These are phyloP conservation scores for Phalanger gymnotis DNA, from an alignment of 2,797 vertebrate species.

Conservation along the genomic window DNA sequence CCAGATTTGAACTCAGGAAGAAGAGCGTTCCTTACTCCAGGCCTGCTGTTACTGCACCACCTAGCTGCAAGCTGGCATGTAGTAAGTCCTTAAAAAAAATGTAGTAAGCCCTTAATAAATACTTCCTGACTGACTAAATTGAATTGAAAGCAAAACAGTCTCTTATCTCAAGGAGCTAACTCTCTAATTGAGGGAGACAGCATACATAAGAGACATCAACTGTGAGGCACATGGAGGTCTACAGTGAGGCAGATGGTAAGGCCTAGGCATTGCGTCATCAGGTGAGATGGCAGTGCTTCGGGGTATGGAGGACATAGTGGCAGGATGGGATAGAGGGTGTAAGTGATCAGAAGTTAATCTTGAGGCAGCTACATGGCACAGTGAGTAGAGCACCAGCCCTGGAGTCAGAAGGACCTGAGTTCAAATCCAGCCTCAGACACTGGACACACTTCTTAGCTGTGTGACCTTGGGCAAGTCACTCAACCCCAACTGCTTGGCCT, in stretches of 20 bases:
- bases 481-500: too few species aligned
- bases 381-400: too few species aligned
- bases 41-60: background rate
- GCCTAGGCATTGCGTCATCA: background rate
- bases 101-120: background rate
- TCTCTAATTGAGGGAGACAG: background rate
- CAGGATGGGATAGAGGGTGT: background rate
- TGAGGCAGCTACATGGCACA: too few species aligned
- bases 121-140: background rate
- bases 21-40: background rate
- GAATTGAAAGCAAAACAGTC: background rate
- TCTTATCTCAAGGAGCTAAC: background rate
- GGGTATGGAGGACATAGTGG: background rate
- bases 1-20: background rate
- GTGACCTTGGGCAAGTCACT: too few species aligned
- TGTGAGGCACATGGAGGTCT: background rate
- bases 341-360: background rate
- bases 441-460: too few species aligned
- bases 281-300: background rate
- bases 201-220: background rate
- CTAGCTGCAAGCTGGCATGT: background rate
- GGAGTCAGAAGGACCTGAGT: too few species aligned
- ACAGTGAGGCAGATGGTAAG: background rate
- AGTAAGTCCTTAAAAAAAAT: too few species aligned
- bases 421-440: too few species aligned